A percentile compares a stretch with the other conserved stretches of the same genome.
Conservation (phyloP, 2,888 invertebrate genomes). For the Chymomyza fuscimana region DNA sequence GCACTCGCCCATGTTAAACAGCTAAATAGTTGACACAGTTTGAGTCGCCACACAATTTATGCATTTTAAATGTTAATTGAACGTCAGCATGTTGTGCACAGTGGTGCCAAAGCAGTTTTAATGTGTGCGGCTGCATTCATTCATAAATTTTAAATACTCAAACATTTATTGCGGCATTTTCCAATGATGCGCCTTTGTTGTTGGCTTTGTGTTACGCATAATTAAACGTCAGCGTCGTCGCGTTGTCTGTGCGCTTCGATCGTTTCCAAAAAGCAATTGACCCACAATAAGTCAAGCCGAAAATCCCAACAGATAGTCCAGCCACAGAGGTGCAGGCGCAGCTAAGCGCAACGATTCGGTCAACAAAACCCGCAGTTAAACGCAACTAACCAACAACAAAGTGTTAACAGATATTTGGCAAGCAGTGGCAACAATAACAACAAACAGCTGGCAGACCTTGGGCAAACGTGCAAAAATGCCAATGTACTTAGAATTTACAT, state of each 20-base stretch:
- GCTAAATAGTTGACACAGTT: conserved; percentile 43
- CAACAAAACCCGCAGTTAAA: background rate
- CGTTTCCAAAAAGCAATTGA: conserved; percentile 55
- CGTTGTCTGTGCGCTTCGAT: conserved; percentile 49
- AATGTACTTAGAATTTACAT: conserved; percentile 17
- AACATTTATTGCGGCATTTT: conserved; percentile 34
- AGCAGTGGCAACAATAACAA: conserved; percentile 10
- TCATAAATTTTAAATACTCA: conserved; percentile 34
- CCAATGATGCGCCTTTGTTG: conserved; percentile 26
- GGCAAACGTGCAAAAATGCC: conserved; percentile 24
- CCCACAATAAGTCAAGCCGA: conserved; percentile 44
- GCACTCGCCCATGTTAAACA: conserved; percentile 30
- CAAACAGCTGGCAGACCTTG: conserved; percentile 19
- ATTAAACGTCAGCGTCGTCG: conserved; percentile 57
- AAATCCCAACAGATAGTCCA: background rate
- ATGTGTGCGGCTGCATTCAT: conserved; percentile 17
- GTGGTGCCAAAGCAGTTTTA: conserved; percentile 16
- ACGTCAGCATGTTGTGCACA: conserved; percentile 25
- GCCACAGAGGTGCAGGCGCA: conserved; percentile 16
- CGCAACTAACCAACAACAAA: background rate
- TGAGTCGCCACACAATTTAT: conserved; percentile 43
- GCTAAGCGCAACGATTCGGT: conserved; percentile 5
- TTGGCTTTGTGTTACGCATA: conserved; percentile 63
- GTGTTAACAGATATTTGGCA: conserved; percentile 59
- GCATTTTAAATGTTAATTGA: conserved; percentile 49